Conservation (phyloP, 2,888 invertebrate species). For the Athalia rosae region DNA sequence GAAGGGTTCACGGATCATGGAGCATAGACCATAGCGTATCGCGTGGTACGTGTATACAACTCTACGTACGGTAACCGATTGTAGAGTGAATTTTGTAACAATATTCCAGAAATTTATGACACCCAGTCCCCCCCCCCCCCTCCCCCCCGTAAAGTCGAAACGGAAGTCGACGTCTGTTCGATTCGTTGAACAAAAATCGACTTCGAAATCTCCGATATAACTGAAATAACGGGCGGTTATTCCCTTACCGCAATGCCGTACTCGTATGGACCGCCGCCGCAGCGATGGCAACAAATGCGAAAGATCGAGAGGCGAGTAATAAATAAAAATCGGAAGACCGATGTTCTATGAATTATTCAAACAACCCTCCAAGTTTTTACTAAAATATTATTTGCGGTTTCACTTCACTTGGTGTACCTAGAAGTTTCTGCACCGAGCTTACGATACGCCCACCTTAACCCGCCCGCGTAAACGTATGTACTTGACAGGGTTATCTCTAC, state of each 20-base stretch:
- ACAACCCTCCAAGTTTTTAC: constrained; percentile 33
- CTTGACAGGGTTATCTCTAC: neutral
- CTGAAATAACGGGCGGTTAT: neutral
- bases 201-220: constrained; percentile 41
- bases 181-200: constrained; percentile 42
- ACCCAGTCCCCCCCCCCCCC: too few species aligned
- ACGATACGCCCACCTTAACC: neutral
- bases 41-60: neutral
- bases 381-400: constrained; percentile 44
- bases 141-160: constrained; percentile 29
- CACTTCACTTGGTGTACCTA: constrained; percentile 12
- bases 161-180: constrained; percentile 45
- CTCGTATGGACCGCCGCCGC: neutral
- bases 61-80: neutral
- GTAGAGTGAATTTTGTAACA: constrained; percentile 11
- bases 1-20: constrained; percentile 27
- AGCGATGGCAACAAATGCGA: constrained; percentile 27
- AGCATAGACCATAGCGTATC: constrained; percentile 10
- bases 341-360: constrained; percentile 59
- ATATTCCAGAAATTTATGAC: constrained; percentile 39
- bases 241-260: neutral
- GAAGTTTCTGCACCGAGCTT: neutral
- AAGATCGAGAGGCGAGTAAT: constrained; percentile 52
- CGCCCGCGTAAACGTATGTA: neutral
- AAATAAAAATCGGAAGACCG: constrained; percentile 57